Percentiles rank a stretch among this genome's conserved stretches.
Evolutionary conservation across 2,797 vertebrate species (phyloP).

Genomic region (Halcyon smyrnensis): DNA sequence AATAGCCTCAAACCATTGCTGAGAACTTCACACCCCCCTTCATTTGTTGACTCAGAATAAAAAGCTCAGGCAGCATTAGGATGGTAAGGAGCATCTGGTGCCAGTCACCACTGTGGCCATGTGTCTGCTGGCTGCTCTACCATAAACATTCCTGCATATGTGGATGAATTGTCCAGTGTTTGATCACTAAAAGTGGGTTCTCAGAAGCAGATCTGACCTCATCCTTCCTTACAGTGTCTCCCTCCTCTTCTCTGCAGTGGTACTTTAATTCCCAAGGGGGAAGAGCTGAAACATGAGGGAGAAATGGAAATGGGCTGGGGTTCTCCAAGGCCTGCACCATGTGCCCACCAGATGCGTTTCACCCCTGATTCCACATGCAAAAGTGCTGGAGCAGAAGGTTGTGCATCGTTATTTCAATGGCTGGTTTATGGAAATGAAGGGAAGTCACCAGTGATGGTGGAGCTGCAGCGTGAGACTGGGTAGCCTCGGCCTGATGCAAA

Average conservation of each 20-base stretch:
- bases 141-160: not conserved
- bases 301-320: not conserved
- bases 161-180: not conserved
- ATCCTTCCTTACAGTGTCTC: not conserved
- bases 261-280: not conserved
- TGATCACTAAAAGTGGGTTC: not conserved
- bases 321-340: not conserved
- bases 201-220: not conserved
- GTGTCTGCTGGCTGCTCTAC: not conserved
- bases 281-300: not conserved
- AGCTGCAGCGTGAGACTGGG: accelerated
- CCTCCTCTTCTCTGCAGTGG: not conserved
- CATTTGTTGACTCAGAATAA: conserved; percentile 26
- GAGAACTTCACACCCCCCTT: not conserved
- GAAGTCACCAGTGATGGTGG: not conserved
- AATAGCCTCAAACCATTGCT: not conserved
- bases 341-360: accelerated
- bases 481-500: not conserved
- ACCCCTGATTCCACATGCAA: not conserved
- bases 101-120: not conserved
- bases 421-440: conserved; percentile 10
- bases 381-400: not conserved
- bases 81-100: not conserved
- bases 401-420: not conserved
- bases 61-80: not conserved